Percentiles rank a stretch among this genome's conserved stretches.
These are phyloP conservation scores for Microcebus jonahi DNA, from an alignment of 2,113 vertebrate species.

Conservation along the genomic window DNA sequence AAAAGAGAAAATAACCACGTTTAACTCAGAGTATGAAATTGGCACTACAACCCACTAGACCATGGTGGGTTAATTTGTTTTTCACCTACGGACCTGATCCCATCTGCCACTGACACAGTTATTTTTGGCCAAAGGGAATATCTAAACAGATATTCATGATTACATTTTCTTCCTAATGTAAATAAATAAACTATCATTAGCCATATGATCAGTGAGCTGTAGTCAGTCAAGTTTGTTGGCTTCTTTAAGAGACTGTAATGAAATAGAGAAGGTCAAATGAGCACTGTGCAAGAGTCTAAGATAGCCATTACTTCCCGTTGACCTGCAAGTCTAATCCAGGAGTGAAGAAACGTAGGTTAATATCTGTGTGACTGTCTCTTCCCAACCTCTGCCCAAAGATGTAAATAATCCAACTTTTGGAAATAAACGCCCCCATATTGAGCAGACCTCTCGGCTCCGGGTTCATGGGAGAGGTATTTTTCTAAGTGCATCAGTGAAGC, in stretches of 20 bases:
- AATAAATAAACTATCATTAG: slow-evolving; percentile 55
- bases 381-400: neutral
- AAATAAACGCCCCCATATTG: slow-evolving; percentile 33
- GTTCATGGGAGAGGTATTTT: neutral
- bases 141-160: slow-evolving; percentile 50
- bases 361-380: slow-evolving; percentile 42
- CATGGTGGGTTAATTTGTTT: slow-evolving; percentile 9
- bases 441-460: slow-evolving; percentile 2
- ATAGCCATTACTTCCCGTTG: slow-evolving; percentile 34
- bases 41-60: neutral
- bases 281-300: neutral
- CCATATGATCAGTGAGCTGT: neutral
- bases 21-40: slow-evolving; percentile 58
- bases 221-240: slow-evolving; percentile 33
- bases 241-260: slow-evolving; percentile 40
- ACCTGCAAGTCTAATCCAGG: neutral
- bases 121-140: slow-evolving; percentile 49
- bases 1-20: slow-evolving; percentile 2
- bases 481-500: neutral
- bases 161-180: slow-evolving; percentile 32
- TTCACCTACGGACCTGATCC: neutral
- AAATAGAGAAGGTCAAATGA: slow-evolving; percentile 50
- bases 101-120: slow-evolving; percentile 1
- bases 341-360: slow-evolving; percentile 58
- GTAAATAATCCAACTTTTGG: slow-evolving; percentile 24